Evolutionary conservation across 53 echinoderm and acorn worm species (phyloP).

Genomic region (Hippasteria phrygiana): DNA sequence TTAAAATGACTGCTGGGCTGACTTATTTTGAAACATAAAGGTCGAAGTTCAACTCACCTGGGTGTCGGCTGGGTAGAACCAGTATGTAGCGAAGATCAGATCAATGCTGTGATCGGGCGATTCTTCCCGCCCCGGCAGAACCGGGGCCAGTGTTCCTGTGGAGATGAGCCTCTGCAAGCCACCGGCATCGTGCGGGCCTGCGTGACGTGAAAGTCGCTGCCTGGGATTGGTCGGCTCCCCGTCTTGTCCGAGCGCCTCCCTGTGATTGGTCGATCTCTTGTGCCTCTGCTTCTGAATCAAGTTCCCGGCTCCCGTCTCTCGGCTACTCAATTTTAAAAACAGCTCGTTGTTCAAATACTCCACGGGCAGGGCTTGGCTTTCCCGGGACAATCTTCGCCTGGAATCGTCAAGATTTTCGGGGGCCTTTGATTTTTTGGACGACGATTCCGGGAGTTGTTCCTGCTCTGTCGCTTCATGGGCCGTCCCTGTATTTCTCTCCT

Average conservation of each 20-base stretch:
- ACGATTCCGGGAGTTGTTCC: too few species aligned
- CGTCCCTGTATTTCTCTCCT: background rate
- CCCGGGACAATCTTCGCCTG: too few species aligned
- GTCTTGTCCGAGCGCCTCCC: background rate
- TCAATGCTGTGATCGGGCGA: constrained; percentile 77
- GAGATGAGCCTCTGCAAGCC: constrained; percentile 87
- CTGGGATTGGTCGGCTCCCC: background rate
- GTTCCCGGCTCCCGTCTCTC: background rate
- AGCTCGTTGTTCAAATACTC: background rate
- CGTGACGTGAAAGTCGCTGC: constrained; percentile 67
- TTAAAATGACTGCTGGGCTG: too few species aligned
- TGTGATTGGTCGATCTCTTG: constrained; percentile 9
- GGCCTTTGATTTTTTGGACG: too few species aligned
- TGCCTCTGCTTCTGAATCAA: background rate
- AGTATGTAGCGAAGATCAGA: constrained; percentile 90
- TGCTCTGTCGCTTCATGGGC: too few species aligned
- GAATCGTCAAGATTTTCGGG: too few species aligned
- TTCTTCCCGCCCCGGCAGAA: constrained; percentile 45
- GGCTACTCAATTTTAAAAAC: background rate
- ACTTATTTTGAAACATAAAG: too few species aligned
- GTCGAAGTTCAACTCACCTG: constrained; percentile 53
- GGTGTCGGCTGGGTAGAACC: constrained; percentile 85
- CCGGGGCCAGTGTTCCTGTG: constrained; percentile 88
- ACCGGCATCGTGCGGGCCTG: constrained; percentile 89
- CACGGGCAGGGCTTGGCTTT: too few species aligned